Base-by-base conservation (phyloP, 2,888 invertebrate species). In the Pinctada fucata region DNA sequence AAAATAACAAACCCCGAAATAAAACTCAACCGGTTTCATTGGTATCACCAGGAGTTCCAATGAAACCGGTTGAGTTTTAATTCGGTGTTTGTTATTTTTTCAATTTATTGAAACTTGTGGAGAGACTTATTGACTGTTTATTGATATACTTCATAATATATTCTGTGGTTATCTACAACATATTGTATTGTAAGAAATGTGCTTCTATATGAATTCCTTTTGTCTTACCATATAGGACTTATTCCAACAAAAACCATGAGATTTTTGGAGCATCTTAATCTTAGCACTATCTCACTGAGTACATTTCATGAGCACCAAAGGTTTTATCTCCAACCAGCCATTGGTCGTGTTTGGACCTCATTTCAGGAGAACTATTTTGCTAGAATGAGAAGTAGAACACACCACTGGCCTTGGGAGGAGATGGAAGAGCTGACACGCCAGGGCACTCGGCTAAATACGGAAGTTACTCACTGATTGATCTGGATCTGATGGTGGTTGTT, bases 401-500 rank as follows among this genome's bases (percentile, higher is more conserved):
- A n/a, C 10, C 68, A 50, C 45, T 75, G n/a, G 16, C 52, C 31
- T n/a, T 75, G 3, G 75, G 68, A 51, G 80, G 74, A 16, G 80
- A 78, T 78, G 74, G 77, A 6, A 50, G 77, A 45, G 71, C 74
- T 49, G 77, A 80, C 69, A 74, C 78, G n/a, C n/a, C n/a, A n/a
- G n/a, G n/a, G n/a, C n/a, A n/a, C n/a, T n/a, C n/a, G n/a, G n/a
- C n/a, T 52, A 64, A 81, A 63, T 81, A 72, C 66, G 79, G 79
- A 16, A 64, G 72, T 2, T 81, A 79, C 65, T 65, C 76, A 2
- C 63, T 71, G 48, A 16, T 81, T 64, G 81, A 79, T n/a, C 3
- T 74, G 45, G 8, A 77, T 6, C 16, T 51, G 6, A 67, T 47
- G 51, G 73, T 72, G 16, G 75, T 81, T 13, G 6, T 79, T 51